Percentiles rank a stretch among this genome's conserved stretches.
Evolutionary conservation across 1,140 invertebrate species (phyloP).

Genomic region (Grapholita molesta): DNA sequence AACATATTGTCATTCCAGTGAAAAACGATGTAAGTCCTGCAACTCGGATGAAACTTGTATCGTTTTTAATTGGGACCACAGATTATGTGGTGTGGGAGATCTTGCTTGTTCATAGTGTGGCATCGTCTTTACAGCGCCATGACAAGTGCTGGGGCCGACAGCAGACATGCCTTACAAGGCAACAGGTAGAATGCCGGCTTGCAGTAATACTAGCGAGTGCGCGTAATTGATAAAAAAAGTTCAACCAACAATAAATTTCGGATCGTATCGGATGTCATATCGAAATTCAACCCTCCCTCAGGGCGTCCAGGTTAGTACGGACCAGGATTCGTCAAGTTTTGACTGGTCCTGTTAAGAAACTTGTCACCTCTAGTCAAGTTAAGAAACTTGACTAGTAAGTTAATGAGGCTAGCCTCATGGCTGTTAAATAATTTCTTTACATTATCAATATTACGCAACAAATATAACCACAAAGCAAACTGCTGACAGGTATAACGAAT

Average conservation of each 20-base stretch:
- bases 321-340: too few species aligned
- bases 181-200: conserved; percentile 53
- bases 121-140: background rate
- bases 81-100: background rate
- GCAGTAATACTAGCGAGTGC: conserved; percentile 28
- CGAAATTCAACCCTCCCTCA: too few species aligned
- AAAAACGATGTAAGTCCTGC: too few species aligned
- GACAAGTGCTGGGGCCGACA: conserved; percentile 36
- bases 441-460: background rate
- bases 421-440: background rate
- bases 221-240: background rate
- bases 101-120: background rate
- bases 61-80: too few species aligned
- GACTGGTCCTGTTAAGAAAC: too few species aligned
- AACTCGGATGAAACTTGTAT: too few species aligned
- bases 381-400: too few species aligned
- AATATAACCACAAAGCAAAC: background rate
- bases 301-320: too few species aligned
- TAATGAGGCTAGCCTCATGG: too few species aligned
- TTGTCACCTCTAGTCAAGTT: too few species aligned
- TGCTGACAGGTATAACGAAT: background rate
- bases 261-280: too few species aligned
- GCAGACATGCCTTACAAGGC: conserved; percentile 40
- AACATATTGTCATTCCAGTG: background rate
- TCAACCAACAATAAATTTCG: too few species aligned